A percentile compares a stretch with the other conserved stretches of the same genome.
phyloP scores from a whole-genome alignment of 1,140 invertebrate species.

The Drosophila sp. region DNA sequence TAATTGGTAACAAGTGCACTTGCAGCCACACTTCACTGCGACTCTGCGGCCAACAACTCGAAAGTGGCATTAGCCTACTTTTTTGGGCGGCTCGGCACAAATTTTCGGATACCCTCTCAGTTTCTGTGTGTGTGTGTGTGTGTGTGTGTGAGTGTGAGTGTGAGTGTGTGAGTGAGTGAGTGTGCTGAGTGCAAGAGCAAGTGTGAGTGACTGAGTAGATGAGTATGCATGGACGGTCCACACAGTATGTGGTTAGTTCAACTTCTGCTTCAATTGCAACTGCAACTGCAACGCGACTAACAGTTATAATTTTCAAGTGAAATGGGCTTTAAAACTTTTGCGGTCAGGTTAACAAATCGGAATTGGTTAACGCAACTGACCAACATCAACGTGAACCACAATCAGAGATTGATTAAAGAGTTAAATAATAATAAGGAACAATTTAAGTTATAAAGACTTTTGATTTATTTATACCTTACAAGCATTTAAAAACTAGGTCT shows the following conservation, averaged over 20 bases:
- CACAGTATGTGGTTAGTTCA: slow-evolving; percentile 3
- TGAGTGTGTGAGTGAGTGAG: slow-evolving; percentile 11
- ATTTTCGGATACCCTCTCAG: slow-evolving; percentile 51
- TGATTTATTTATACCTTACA: too few relatives aligned
- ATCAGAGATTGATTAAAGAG: neutral
- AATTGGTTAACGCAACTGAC: slow-evolving; percentile 40
- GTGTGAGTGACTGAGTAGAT: slow-evolving; percentile 4
- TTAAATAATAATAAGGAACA: neutral
- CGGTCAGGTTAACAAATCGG: slow-evolving; percentile 67
- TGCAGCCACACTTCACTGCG: slow-evolving; percentile 78
- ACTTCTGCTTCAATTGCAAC: slow-evolving; percentile 14
- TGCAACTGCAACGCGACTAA: slow-evolving; percentile 22
- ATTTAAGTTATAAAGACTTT: neutral
- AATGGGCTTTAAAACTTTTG: slow-evolving; percentile 76
- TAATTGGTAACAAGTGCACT: slow-evolving; percentile 83
- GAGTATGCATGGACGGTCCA: slow-evolving; percentile 16
- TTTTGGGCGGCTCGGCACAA: slow-evolving; percentile 46
- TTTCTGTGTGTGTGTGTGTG: slow-evolving; percentile 21
- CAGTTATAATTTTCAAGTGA: slow-evolving; percentile 77
- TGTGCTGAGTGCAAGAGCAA: neutral
- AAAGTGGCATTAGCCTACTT: slow-evolving; percentile 81
- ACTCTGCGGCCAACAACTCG: slow-evolving; percentile 77
- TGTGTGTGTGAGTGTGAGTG: too few relatives aligned
- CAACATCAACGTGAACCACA: neutral
- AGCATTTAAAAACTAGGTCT: too few relatives aligned